Percentiles rank a stretch among this genome's conserved stretches.
These are phyloP conservation scores for Gymnobelideus leadbeateri DNA, from an alignment of 2,113 vertebrate genomes.

Conservation along the genomic window DNA sequence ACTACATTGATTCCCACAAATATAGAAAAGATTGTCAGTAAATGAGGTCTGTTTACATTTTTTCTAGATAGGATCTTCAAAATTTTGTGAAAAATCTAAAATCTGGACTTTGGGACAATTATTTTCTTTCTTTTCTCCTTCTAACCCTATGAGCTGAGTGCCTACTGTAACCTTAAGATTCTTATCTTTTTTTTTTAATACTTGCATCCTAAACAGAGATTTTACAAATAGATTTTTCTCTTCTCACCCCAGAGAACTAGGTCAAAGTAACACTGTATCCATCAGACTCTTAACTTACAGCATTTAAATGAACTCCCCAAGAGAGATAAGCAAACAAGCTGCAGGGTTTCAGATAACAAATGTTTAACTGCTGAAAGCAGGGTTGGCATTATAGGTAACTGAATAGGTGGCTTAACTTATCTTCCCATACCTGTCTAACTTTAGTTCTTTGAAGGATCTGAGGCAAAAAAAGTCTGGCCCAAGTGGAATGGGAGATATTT, in stretches of 20 bases:
- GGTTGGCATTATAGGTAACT: neutral
- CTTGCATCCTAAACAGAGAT: neutral
- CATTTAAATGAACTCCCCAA: neutral
- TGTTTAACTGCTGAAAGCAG: neutral
- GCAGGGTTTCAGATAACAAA: neutral
- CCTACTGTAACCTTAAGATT: neutral
- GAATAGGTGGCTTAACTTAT: neutral
- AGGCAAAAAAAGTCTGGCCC: neutral
- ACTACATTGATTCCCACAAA: neutral
- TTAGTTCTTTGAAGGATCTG: neutral
- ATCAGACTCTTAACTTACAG: neutral
- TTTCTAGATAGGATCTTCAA: neutral
- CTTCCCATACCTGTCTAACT: neutral
- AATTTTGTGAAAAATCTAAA: neutral
- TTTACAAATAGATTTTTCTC: neutral
- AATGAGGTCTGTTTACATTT: neutral
- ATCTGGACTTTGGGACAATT: neutral
- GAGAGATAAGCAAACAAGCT: neutral
- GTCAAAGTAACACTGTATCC: neutral
- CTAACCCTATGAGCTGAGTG: neutral
- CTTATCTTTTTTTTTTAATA: neutral
- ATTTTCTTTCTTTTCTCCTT: neutral
- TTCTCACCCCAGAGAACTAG: neutral
- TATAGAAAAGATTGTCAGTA: neutral
- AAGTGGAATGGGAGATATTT: neutral